These are phyloP conservation scores for Drosophila lutescens DNA, from an alignment of 2,888 invertebrate genomes.

Conservation along the genomic window DNA sequence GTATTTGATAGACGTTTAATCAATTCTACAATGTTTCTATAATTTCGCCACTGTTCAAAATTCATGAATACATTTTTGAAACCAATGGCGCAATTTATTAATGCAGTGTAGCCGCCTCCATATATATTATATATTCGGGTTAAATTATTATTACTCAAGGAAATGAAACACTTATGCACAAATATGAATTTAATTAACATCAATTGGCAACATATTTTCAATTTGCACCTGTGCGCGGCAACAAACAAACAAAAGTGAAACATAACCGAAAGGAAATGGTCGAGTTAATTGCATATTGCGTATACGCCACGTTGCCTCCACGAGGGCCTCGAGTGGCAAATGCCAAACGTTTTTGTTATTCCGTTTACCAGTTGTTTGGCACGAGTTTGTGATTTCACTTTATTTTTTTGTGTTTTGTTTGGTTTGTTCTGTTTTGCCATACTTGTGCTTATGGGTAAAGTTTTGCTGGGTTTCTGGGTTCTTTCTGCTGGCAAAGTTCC, in stretches of 20 bases:
- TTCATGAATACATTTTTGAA: neutral
- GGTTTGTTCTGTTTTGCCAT: conserved; percentile 50
- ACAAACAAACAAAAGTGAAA: conserved; percentile 13
- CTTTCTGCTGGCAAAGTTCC: conserved; percentile 31
- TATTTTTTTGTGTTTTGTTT: conserved; percentile 32
- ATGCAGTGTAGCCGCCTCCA: conserved; percentile 12
- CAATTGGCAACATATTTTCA: conserved; percentile 72
- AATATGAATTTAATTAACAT: conserved; percentile 82
- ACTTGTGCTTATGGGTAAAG: conserved; percentile 68
- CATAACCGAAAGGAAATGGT: conserved; percentile 54
- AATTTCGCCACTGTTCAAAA: too few species aligned
- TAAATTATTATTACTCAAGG: conserved; percentile 13
- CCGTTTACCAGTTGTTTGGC: conserved; percentile 21
- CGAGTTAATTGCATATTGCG: conserved; percentile 75
- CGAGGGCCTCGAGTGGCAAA: conserved; percentile 28
- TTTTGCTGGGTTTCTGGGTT: conserved; percentile 46
- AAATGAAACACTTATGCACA: conserved; percentile 45
- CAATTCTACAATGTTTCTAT: too few species aligned
- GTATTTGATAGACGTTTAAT: too few species aligned
- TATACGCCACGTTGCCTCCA: conserved; percentile 57
- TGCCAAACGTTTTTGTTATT: conserved; percentile 33
- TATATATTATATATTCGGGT: conserved; percentile 9
- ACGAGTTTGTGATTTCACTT: conserved; percentile 21
- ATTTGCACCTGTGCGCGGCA: conserved; percentile 66
- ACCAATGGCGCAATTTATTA: conserved; percentile 30